Base-by-base conservation (phyloP, 2,888 invertebrate genomes). In the Tinea pellionella region DNA sequence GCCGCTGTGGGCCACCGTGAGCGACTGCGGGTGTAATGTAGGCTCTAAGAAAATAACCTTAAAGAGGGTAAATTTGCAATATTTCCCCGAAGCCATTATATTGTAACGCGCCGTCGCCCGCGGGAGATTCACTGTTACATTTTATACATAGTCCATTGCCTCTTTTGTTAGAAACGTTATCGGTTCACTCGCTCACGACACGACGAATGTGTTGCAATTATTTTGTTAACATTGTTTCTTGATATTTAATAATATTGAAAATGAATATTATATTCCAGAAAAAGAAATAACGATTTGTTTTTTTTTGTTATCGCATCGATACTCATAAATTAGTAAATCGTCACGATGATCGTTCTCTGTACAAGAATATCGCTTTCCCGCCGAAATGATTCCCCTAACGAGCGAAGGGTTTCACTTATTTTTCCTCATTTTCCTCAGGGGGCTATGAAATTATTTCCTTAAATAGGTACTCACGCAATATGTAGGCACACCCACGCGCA, bases 361-460 rank as follows among this genome's bases (percentile, higher is more conserved):
- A 69, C 73, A 75, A 76, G 73, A 74, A 75, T 76, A 76, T 76
- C 76, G 70, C 73, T 76, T 76, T 74, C 75, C 73, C 59, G 64
- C 62, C 65, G 3, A 18, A 18, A 7, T 41, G 11, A 19, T 66
- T 24, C 63, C 61, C 64, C 64, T 69, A 68, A 67, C 70, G 68
- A 69, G 68, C 66, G 65, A 65, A 47, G 47, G 47, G 47, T 47
- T 61, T 30, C 60, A 61, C 63, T 63, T 62, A 55, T 55, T 55
- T 32, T 41, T 59, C 59, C 41, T 13, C 62, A 55, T 55, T 55
- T 32, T 41, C 37, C 59, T 13, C 19, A n/a, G 47, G 47, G 59
- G 59, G 59, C n/a, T 16, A 18, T 59, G 18, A 59, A 59, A 59
- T 59, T 19, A 59, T 59, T 59, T 59, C 29, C 59, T 47, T 59